A percentile compares a stretch with the other conserved stretches of the same genome.
phyloP scores from a whole-genome alignment of 2,888 invertebrate species.

The Lasioglossum malachurum region DNA sequence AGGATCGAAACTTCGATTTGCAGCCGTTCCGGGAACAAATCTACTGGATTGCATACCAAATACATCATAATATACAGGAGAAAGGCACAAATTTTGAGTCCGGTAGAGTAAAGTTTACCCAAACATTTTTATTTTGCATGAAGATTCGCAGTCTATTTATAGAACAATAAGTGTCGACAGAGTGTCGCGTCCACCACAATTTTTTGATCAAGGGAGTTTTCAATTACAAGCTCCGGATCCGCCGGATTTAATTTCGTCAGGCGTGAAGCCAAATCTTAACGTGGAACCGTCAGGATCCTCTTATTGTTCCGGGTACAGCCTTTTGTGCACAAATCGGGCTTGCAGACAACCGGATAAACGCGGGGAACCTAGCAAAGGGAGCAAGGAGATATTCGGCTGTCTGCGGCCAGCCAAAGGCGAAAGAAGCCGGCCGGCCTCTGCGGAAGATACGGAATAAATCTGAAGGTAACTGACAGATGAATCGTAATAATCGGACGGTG shows the following conservation, averaged over 20 bases:
- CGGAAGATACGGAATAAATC: conserved; percentile 50
- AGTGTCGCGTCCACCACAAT: neutral
- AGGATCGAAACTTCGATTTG: too few species aligned
- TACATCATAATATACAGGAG: too few species aligned
- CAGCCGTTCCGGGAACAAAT: too few species aligned
- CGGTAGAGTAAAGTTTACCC: too few species aligned
- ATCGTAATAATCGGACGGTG: conserved; percentile 50
- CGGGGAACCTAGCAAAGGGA: conserved; percentile 38
- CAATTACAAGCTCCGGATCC: conserved; percentile 11
- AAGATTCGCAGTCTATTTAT: too few species aligned
- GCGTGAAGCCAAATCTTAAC: conserved; percentile 53
- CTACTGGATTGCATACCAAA: too few species aligned
- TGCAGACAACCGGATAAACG: conserved; percentile 58
- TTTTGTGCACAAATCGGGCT: conserved; percentile 62
- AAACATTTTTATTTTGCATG: too few species aligned
- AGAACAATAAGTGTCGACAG: too few species aligned
- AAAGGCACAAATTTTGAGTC: too few species aligned
- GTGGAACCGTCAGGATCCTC: conserved; percentile 50
- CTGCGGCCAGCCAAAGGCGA: conserved; percentile 19
- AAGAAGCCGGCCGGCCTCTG: conserved; percentile 31
- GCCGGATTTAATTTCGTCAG: conserved; percentile 40
- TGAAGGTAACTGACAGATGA: conserved; percentile 31
- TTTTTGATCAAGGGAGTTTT: neutral
- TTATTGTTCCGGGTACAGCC: conserved; percentile 61
- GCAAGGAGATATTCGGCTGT: conserved; percentile 39